Base-by-base conservation (phyloP, 2,888 invertebrate genomes). In the Theristus sp. region DNA sequence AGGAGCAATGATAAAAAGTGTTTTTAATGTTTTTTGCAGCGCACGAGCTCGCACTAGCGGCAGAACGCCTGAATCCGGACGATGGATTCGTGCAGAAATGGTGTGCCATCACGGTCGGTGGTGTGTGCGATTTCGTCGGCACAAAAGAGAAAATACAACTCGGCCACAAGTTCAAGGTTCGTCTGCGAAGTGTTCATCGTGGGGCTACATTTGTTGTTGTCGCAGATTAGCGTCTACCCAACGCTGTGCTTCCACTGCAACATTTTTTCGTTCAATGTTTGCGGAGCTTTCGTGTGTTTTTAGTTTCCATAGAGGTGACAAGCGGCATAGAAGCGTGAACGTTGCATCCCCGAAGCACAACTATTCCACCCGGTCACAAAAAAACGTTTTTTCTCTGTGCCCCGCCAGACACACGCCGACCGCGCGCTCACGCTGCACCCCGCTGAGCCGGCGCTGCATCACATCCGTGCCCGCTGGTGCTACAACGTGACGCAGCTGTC, bases 11-110 rank as follows among this genome's bases (percentile, higher is more conserved):
- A n/a, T n/a, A n/a, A n/a, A n/a, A n/a, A n/a, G n/a, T n/a, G n/a
- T n/a, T n/a, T n/a, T n/a, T n/a, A n/a, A n/a, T 38, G 17, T 38
- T 38, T 17, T 38, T 17, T 17, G 6, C 38, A 38, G 38, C 38
- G 10, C 17, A 38, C 38, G 38, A 38, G 17, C 38, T 13, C 38
- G 38, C 38, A 6, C 6, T 13, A 38, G 38, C 17, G 38, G 38
- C 38, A 13, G 38, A 38, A 17, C 6, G 17, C 10, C 38, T 38
- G 10, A 38, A 38, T 17, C 1, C 70, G 75, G 26, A 38, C 13
- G 76, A 79, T 67, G 76, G 81, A 0, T 80, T 83, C 67, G 79
- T 82, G 24, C 84, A 84, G 73, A 85, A 85, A 74, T 85, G 85
- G 84, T 77, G 67, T 38, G 85, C 84, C 1, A 82, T 85, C 57